Conservation (phyloP, 2,888 invertebrate species). For the Lasius platythorax region DNA sequence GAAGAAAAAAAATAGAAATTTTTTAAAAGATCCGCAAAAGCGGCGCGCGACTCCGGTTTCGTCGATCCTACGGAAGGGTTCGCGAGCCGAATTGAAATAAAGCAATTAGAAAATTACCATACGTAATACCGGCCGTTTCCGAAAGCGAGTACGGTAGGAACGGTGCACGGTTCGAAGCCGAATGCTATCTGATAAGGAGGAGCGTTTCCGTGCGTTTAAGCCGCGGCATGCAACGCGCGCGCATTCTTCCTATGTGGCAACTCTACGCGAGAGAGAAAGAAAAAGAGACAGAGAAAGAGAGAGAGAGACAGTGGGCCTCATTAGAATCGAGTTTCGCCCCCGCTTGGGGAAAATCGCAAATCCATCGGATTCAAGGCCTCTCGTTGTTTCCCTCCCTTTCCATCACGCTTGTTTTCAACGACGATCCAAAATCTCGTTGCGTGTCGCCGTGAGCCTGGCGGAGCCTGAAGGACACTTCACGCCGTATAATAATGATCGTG, state of each 20-base stretch:
- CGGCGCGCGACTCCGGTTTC: neutral
- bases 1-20: neutral
- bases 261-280: conserved; percentile 10
- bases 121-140: conserved; percentile 80
- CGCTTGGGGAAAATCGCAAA: conserved; percentile 67
- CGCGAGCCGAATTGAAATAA: conserved; percentile 78
- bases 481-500: conserved; percentile 18
- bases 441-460: conserved; percentile 22
- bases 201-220: conserved; percentile 79
- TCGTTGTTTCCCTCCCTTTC: conserved; percentile 2
- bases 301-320: neutral
- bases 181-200: conserved; percentile 80
- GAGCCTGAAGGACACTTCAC: conserved; percentile 46
- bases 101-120: conserved; percentile 83
- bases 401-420: neutral
- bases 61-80: conserved; percentile 19
- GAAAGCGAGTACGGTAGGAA: conserved; percentile 75
- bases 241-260: conserved; percentile 77
- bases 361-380: conserved; percentile 67
- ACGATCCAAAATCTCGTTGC: conserved; percentile 49
- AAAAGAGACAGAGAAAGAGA: neutral
- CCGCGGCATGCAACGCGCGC: conserved; percentile 76
- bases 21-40: neutral
- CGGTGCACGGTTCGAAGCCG: conserved; percentile 73
- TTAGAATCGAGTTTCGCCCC: conserved; percentile 68